A percentile compares a stretch with the other conserved stretches of the same genome.
These are phyloP conservation scores for Tetramorium alpestre DNA, from an alignment of 1,140 invertebrate species.

Conservation along the genomic window DNA sequence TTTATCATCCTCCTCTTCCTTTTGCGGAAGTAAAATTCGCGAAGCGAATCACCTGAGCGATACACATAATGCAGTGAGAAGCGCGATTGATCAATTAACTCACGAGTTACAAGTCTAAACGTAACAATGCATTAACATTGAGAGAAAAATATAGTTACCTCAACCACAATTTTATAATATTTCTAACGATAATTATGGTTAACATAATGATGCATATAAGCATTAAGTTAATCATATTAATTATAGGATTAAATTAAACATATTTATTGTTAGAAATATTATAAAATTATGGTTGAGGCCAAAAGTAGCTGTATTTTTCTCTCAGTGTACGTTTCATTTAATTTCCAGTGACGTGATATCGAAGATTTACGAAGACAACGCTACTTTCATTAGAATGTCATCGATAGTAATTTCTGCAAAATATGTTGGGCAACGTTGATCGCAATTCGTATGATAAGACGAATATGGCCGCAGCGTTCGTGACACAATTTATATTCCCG, in stretches of 20 bases:
- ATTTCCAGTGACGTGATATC: background rate
- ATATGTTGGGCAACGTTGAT: background rate
- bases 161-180: no score
- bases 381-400: background rate
- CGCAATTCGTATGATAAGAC: background rate
- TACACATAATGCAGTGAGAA: background rate
- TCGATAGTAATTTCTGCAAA: background rate
- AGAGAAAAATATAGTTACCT: no score
- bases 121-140: background rate
- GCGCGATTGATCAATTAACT: background rate
- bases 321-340: background rate
- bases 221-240: no score
- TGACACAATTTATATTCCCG: conserved; percentile 43
- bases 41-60: background rate
- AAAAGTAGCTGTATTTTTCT: no score
- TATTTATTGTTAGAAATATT: no score
- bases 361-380: background rate
- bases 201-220: no score
- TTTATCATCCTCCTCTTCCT: conserved; percentile 4
- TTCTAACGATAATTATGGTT: no score
- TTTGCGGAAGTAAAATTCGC: background rate
- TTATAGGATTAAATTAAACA: no score
- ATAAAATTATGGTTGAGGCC: no score
- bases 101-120: background rate
- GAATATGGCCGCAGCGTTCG: background rate